Percentiles rank a stretch among this genome's conserved stretches.
Evolutionary conservation across 1,140 invertebrate genomes (phyloP).

Genomic region (Hyphantria cunea): DNA sequence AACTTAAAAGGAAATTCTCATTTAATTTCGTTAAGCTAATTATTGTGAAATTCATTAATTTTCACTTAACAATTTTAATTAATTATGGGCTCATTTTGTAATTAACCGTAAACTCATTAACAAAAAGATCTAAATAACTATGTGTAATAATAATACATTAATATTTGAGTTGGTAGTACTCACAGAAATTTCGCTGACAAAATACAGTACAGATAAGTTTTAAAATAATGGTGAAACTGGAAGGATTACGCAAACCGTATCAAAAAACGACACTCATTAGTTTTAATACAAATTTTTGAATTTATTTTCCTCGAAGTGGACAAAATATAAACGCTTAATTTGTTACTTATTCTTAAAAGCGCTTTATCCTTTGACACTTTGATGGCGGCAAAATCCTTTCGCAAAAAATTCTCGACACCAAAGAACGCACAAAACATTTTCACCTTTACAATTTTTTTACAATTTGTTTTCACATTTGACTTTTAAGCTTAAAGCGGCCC

Average conservation of each 20-base stretch:
- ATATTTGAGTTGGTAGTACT: too few species aligned
- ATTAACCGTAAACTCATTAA: too few species aligned
- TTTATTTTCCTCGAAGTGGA: neutral
- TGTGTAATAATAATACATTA: too few species aligned
- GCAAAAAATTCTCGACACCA: constrained; percentile 4
- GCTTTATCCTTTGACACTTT: constrained; percentile 3
- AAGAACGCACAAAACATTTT: constrained; percentile 21
- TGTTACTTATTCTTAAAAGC: neutral
- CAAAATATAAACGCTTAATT: neutral
- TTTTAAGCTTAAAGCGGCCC: constrained; percentile 16
- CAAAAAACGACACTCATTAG: neutral
- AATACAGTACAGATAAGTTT: too few species aligned
- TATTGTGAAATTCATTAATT: too few species aligned
- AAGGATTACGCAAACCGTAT: neutral
- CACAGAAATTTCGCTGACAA: too few species aligned
- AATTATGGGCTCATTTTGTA: too few species aligned
- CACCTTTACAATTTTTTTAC: constrained; percentile 4
- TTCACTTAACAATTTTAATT: too few species aligned
- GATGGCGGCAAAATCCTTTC: constrained; percentile 5
- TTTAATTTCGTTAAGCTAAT: too few species aligned
- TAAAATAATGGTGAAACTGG: too few species aligned
- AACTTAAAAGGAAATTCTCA: too few species aligned
- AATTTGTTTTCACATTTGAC: constrained; percentile 8
- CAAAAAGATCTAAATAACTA: too few species aligned
- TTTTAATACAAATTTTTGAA: neutral